Evolutionary conservation across 2,113 vertebrate species (phyloP).

Genomic region (Stigmatopora nigra): DNA sequence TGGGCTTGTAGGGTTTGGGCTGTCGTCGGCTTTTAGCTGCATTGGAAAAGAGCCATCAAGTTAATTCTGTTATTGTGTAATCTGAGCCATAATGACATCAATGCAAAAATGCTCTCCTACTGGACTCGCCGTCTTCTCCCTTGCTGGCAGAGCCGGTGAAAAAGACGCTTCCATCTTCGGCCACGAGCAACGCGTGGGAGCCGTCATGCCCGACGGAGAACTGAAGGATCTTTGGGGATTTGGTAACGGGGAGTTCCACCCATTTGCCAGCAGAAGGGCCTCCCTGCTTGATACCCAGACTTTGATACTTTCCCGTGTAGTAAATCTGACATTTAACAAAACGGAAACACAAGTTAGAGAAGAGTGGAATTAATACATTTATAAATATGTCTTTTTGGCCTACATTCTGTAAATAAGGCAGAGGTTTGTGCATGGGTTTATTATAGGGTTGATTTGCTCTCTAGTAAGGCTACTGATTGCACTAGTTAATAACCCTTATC

Average conservation of each 20-base stretch:
- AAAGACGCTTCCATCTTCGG: constrained; percentile 96
- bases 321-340: constrained; percentile 75
- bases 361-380: neutral
- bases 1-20: constrained; percentile 97
- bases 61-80: neutral
- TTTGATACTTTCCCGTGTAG: constrained; percentile 99
- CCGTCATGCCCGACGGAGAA: constrained; percentile 98
- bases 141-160: constrained; percentile 97
- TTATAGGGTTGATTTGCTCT: too few relatives aligned
- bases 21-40: constrained; percentile 94
- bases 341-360: neutral
- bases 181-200: constrained; percentile 93
- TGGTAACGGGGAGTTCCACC: constrained; percentile 94
- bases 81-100: neutral
- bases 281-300: constrained; percentile 97
- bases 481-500: neutral
- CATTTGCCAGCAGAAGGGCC: constrained; percentile 95
- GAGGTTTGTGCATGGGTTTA: constrained; percentile 1
- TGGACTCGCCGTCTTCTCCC: constrained; percentile 97
- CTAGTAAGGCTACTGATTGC: neutral
- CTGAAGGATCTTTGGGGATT: constrained; percentile 94
- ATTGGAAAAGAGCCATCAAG: constrained; percentile 13
- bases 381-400: neutral
- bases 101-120: constrained; percentile 62
- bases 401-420: neutral